Conservation (phyloP, 2,888 invertebrate species). For the Criorhina ranunculi region DNA sequence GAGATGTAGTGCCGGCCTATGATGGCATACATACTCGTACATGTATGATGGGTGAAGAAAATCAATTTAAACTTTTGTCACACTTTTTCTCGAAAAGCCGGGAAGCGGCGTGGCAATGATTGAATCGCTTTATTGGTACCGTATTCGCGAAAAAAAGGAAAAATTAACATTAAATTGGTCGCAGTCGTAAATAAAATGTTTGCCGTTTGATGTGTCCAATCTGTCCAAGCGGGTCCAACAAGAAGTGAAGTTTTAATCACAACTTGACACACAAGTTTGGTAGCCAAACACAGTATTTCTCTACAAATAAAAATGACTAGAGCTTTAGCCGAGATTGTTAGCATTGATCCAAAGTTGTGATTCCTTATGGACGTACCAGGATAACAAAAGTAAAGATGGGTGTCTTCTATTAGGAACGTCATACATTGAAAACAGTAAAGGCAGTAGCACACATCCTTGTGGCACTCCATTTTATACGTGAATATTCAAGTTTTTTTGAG, state of each 20-base stretch:
- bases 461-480: too few species aligned
- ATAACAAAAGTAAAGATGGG: too few species aligned
- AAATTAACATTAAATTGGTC: conserved; percentile 22
- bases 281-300: too few species aligned
- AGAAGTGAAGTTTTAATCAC: not conserved
- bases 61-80: conserved; percentile 66
- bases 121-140: conserved; percentile 26
- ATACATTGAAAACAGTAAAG: too few species aligned
- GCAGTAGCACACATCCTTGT: too few species aligned
- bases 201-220: conserved; percentile 12
- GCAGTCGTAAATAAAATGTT: conserved; percentile 13
- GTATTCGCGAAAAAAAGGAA: conserved; percentile 29
- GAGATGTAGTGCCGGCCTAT: conserved; percentile 18
- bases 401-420: too few species aligned
- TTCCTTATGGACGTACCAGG: too few species aligned
- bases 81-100: conserved; percentile 39
- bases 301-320: too few species aligned
- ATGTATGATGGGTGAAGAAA: conserved; percentile 30
- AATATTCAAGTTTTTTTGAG: too few species aligned
- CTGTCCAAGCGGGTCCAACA: not conserved
- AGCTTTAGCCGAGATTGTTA: too few species aligned
- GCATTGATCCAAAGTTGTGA: too few species aligned
- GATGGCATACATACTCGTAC: conserved; percentile 24
- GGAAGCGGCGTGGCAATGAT: not conserved
- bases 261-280: not conserved